Conservation (phyloP, 1,140 invertebrate genomes). For the Samia ricini region DNA sequence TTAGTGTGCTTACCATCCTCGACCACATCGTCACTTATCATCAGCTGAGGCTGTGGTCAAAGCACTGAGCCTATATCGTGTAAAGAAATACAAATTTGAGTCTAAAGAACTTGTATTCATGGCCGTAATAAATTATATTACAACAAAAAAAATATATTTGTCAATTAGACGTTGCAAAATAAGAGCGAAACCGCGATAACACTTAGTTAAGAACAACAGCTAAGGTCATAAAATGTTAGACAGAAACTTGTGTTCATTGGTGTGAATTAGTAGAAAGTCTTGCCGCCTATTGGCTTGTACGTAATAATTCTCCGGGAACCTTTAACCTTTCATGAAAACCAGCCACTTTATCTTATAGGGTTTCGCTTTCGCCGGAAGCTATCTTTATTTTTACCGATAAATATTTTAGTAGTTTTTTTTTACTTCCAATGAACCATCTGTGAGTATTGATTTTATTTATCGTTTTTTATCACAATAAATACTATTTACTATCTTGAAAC, state of each 20-base stretch:
- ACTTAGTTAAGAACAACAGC: background rate
- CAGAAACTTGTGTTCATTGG: background rate
- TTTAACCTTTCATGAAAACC: slow-evolving; percentile 5
- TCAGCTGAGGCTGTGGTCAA: no score
- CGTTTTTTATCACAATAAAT: no score
- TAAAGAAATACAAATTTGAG: no score
- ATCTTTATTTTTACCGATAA: background rate
- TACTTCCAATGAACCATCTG: background rate
- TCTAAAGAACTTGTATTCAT: no score
- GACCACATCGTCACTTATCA: no score
- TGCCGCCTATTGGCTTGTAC: background rate
- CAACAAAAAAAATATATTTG: no score
- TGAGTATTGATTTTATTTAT: background rate
- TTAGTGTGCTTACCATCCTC: no score
- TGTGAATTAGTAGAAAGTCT: background rate
- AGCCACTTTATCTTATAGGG: slow-evolving; percentile 1
- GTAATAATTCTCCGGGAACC: background rate
- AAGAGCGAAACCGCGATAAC: no score
- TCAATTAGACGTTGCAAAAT: no score
- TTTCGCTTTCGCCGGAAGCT: background rate
- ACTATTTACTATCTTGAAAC: no score
- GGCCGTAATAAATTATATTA: no score
- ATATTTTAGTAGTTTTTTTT: background rate
- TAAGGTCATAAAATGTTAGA: background rate
- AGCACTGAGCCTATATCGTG: no score